These are phyloP conservation scores for Neocrepidodera transversa DNA, from an alignment of 2,888 invertebrate genomes.

Conservation along the genomic window DNA sequence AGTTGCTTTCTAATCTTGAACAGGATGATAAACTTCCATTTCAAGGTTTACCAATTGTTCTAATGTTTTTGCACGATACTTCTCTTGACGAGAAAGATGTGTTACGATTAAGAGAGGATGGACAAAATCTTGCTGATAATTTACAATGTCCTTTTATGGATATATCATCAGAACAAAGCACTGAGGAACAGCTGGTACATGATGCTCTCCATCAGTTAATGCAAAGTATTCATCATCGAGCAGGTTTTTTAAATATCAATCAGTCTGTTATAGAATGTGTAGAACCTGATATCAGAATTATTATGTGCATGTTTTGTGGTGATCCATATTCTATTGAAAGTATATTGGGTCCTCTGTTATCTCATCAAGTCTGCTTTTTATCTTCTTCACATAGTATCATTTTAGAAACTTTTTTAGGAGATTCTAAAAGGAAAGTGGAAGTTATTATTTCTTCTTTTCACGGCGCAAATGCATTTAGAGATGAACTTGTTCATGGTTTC, in stretches of 20 bases:
- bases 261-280: slow-evolving; percentile 80
- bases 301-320: slow-evolving; percentile 96
- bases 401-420: slow-evolving; percentile 90
- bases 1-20: slow-evolving; percentile 86
- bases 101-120: slow-evolving; percentile 85
- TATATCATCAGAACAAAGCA: slow-evolving; percentile 72
- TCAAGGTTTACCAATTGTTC: slow-evolving; percentile 86
- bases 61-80: slow-evolving; percentile 88
- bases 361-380: slow-evolving; percentile 86
- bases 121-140: slow-evolving; percentile 87
- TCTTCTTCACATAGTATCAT: slow-evolving; percentile 88
- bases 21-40: slow-evolving; percentile 88
- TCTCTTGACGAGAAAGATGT: slow-evolving; percentile 84
- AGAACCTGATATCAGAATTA: slow-evolving; percentile 88
- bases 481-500: slow-evolving; percentile 93
- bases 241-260: slow-evolving; percentile 75
- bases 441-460: slow-evolving; percentile 94
- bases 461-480: slow-evolving; percentile 89
- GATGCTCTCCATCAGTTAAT: slow-evolving; percentile 78
- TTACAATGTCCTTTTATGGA: slow-evolving; percentile 88
- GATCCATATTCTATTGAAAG: slow-evolving; percentile 92
- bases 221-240: slow-evolving; percentile 79
- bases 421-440: slow-evolving; percentile 87
- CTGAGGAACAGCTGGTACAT: slow-evolving; percentile 70
- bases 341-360: slow-evolving; percentile 84